phyloP scores from a whole-genome alignment of 2,113 vertebrate species.

The Orientallactaga bullata region DNA sequence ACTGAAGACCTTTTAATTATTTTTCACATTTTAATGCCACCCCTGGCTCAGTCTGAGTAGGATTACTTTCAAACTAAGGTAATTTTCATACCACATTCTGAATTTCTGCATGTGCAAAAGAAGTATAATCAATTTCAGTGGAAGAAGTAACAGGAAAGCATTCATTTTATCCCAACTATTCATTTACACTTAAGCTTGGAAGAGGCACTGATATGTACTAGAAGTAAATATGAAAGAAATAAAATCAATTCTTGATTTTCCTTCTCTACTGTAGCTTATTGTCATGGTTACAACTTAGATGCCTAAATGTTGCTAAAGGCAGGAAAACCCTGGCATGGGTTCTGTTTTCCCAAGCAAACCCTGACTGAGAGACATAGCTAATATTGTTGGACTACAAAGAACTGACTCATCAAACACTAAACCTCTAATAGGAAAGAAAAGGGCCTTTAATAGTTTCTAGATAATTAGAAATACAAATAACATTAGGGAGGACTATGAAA shows the following conservation, averaged over 20 bases:
- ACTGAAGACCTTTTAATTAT: background rate
- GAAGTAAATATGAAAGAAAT: slow-evolving; percentile 46
- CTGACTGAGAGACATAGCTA: background rate
- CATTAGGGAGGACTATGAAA: background rate
- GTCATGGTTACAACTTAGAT: background rate
- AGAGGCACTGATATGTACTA: background rate
- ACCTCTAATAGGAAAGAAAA: slow-evolving; percentile 10
- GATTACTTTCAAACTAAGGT: slow-evolving; percentile 6
- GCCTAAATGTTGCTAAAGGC: background rate
- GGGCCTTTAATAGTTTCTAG: background rate
- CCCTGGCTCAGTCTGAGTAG: background rate
- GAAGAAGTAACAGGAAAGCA: slow-evolving; percentile 16
- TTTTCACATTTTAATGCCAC: slow-evolving; percentile 18
- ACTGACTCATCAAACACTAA: background rate
- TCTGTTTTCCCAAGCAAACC: background rate
- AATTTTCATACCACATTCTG: slow-evolving; percentile 3
- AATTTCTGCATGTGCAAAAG: background rate
- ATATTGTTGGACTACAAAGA: background rate
- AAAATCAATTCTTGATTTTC: slow-evolving; percentile 56
- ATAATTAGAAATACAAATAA: slow-evolving; percentile 31
- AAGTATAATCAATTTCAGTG: background rate
- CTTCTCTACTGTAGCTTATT: slow-evolving; percentile 1
- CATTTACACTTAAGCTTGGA: slow-evolving; percentile 3
- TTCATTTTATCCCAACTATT: slow-evolving; percentile 17
- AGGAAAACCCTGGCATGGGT: background rate